A percentile compares a stretch with the other conserved stretches of the same genome.
Evolutionary conservation across 2,113 vertebrate genomes (phyloP).

Genomic region (Phyllopteryx taeniolatus): DNA sequence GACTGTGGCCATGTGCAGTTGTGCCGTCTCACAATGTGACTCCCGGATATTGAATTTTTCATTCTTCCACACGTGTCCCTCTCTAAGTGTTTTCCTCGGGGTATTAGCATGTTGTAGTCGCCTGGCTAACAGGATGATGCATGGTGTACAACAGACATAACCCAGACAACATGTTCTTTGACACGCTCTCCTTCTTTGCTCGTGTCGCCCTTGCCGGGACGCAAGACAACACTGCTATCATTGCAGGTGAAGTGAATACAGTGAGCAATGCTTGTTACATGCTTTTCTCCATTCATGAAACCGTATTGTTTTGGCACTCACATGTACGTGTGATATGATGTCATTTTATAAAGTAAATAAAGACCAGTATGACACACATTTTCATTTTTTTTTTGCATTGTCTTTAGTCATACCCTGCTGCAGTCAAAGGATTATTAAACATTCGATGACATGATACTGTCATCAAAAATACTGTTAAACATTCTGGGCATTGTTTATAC

Average conservation of each 20-base stretch:
- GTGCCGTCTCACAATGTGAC: conserved; percentile 45
- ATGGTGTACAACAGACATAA: conserved; percentile 20
- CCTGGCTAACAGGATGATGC: conserved; percentile 44
- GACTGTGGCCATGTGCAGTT: conserved; percentile 32
- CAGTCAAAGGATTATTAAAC: too few relatives aligned
- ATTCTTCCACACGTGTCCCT: conserved; percentile 26
- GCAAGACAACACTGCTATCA: neutral
- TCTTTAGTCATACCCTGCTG: too few relatives aligned
- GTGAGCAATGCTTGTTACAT: neutral
- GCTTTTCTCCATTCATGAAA: neutral
- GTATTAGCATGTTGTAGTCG: conserved; percentile 34
- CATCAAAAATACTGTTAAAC: too few relatives aligned
- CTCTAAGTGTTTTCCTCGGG: conserved; percentile 23
- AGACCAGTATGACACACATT: too few relatives aligned
- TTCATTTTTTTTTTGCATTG: too few relatives aligned
- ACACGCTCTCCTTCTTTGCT: conserved; percentile 24
- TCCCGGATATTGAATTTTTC: conserved; percentile 40
- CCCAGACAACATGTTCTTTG: conserved; percentile 26
- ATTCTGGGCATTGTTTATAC: too few relatives aligned
- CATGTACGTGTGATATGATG: neutral
- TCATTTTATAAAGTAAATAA: neutral
- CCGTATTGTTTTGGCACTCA: neutral
- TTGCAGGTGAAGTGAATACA: conserved; percentile 18
- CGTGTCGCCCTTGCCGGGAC: conserved; percentile 5
- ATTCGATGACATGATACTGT: too few relatives aligned